Evolutionary conservation across 2,888 invertebrate species (phyloP).

Genomic region (Polydesmus complanatus): DNA sequence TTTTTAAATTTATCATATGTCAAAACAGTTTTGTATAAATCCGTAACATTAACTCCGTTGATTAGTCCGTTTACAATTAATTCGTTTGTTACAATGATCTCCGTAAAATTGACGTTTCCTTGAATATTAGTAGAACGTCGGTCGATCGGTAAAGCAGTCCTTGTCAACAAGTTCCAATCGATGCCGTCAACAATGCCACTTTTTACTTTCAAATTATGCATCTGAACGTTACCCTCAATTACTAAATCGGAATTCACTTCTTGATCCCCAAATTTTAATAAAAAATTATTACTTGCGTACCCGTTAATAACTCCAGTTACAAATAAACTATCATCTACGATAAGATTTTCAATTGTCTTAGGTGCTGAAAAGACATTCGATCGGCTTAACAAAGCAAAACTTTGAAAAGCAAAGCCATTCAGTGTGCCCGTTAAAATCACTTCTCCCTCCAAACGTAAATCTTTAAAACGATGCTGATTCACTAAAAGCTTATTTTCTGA

Average conservation of each 20-base stretch:
- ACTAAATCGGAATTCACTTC: not conserved
- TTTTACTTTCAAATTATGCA: not conserved
- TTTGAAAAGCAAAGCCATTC: constrained; percentile 5
- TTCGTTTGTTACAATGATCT: not conserved
- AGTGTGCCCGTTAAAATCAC: not conserved
- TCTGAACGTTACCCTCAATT: not conserved
- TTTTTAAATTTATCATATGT: not conserved
- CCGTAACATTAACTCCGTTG: not conserved
- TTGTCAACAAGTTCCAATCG: not conserved
- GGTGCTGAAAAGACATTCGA: constrained; percentile 2
- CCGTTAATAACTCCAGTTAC: not conserved
- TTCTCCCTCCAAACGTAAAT: not conserved
- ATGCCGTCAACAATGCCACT: not conserved
- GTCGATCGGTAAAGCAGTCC: not conserved
- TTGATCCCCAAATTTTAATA: constrained; percentile 11
- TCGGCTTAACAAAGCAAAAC: constrained; percentile 4
- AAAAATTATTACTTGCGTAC: not conserved
- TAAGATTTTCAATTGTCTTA: not conserved
- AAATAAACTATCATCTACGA: not conserved
- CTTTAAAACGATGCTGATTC: not conserved
- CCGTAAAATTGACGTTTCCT: not conserved
- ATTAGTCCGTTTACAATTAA: not conserved
- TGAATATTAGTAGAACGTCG: not conserved
- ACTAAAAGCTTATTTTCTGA: not conserved
- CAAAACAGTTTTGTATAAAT: not conserved